Percentiles rank a stretch among this genome's conserved stretches.
These are phyloP conservation scores for Lordiphosa collinella DNA, from an alignment of 1,140 invertebrate species.

Conservation along the genomic window DNA sequence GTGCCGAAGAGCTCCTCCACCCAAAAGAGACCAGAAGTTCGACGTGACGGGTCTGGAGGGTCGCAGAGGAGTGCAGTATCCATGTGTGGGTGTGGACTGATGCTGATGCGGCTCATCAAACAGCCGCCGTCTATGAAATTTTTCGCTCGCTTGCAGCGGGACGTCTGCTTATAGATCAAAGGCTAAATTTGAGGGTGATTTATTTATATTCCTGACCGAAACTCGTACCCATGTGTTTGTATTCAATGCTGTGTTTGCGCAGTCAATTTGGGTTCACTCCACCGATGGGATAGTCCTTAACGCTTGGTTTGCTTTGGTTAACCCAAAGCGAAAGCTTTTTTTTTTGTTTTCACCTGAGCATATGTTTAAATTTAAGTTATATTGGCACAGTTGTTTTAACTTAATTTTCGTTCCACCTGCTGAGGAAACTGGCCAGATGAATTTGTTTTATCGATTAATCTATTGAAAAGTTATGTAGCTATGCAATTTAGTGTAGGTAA, in stretches of 20 bases:
- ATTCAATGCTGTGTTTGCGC: background rate
- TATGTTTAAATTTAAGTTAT: background rate
- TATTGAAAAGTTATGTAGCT: too few relatives aligned
- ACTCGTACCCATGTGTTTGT: background rate
- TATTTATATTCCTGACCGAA: slow-evolving; percentile 26
- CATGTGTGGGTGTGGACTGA: background rate
- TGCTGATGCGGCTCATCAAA: slow-evolving; percentile 31
- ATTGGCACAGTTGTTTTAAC: too few relatives aligned
- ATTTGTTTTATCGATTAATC: too few relatives aligned
- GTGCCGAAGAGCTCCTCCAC: slow-evolving; percentile 1
- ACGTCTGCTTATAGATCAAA: slow-evolving; percentile 55
- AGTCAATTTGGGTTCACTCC: slow-evolving; percentile 45
- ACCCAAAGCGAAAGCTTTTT: slow-evolving; percentile 19
- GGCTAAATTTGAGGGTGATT: slow-evolving; percentile 52
- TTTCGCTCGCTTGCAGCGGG: slow-evolving; percentile 21
- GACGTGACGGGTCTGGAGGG: slow-evolving; percentile 1
- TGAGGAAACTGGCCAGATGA: too few relatives aligned
- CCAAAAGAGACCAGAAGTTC: slow-evolving; percentile 1
- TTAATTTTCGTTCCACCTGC: too few relatives aligned
- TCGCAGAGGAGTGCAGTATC: slow-evolving; percentile 6
- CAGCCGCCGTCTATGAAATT: slow-evolving; percentile 29
- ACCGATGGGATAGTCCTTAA: slow-evolving; percentile 36
- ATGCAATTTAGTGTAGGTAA: too few relatives aligned
- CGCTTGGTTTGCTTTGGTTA: slow-evolving; percentile 26
- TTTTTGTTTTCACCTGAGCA: background rate